Evolutionary conservation across 2,113 vertebrate species (phyloP).

Genomic region (Phodopus roborovskii): DNA sequence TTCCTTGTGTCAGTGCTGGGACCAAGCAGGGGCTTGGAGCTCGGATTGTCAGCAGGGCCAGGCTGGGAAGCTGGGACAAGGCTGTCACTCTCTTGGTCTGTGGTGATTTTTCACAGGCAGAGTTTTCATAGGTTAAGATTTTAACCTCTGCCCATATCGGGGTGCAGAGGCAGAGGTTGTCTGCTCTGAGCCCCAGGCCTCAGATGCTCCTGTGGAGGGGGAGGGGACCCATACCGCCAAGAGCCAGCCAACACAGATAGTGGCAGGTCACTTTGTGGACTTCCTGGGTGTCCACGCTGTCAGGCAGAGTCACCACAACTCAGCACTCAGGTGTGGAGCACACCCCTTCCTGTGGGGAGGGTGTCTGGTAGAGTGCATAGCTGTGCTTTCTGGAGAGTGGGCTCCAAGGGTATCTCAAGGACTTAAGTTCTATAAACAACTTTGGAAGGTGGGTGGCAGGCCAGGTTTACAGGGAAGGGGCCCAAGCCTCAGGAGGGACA

Average conservation of each 20-base stretch:
- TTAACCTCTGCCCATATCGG: background rate
- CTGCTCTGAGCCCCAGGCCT: background rate
- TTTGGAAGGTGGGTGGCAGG: background rate
- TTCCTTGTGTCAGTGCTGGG: background rate
- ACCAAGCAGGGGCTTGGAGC: background rate
- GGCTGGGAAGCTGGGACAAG: background rate
- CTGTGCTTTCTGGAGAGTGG: background rate
- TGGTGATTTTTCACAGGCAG: background rate
- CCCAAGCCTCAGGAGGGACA: background rate
- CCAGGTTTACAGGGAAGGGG: background rate
- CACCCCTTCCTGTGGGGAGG: background rate
- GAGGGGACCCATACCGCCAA: background rate
- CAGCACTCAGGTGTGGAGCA: too few species aligned
- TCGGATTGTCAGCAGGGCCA: background rate
- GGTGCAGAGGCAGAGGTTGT: background rate
- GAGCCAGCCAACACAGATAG: background rate
- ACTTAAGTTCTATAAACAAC: background rate
- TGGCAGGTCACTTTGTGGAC: background rate
- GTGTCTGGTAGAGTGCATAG: accelerated
- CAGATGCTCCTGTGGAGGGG: background rate
- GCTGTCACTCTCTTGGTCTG: background rate
- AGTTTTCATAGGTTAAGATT: background rate
- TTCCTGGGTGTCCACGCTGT: background rate
- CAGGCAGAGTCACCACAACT: background rate
- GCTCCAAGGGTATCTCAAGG: background rate